Base-by-base conservation (phyloP, 2,888 invertebrate species). In the Tachina lurida region DNA sequence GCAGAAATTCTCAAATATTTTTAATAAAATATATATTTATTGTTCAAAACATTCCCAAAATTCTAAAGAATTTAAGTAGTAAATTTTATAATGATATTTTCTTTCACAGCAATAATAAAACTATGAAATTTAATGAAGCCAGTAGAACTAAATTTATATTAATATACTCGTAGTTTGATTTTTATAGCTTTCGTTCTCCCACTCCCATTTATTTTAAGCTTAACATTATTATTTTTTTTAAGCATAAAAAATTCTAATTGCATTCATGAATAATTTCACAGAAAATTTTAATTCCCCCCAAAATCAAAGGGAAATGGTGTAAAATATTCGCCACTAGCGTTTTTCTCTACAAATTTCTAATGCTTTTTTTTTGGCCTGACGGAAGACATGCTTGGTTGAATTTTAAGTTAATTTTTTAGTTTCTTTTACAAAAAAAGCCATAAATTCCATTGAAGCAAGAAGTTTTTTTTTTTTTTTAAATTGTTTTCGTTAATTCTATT, bases 311-410 rank as follows among this genome's bases (percentile, higher is more conserved):
- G 71, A 79, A 79, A 79, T 73, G 79, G 79, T 79, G 79, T 79
- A 73, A 63, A 63, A 15, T 63, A 63, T 54, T 47, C 13, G 39
- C 70, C 45, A 54, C 45, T 54, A 52, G 68, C 41, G n/a, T 75
- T 45, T 68, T 75, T 60, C 43, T 68, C 1, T 45, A 52, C 49
- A 77, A 31, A 77, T 67, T 77, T 77, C 83, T 84, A 84, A 84
- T 73, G 73, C 5, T 78, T 84, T 31, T 31, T 31, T 84, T 75
- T 77, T 77, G 60, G 60, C 54, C 73, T 78, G 78, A 74, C 77
- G 77, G 77, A 73, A 84, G 83, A 84, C 77, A 84, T 84, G 83
- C 83, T 84, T 78, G 60, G 83, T 22, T 84, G 83, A 77, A 84
- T 84, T 84, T 78, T 65, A 84, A 84, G 83, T 84, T 73, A 73